Evolutionary conservation across 2,888 invertebrate species (phyloP).

Genomic region (Euproctis similis): DNA sequence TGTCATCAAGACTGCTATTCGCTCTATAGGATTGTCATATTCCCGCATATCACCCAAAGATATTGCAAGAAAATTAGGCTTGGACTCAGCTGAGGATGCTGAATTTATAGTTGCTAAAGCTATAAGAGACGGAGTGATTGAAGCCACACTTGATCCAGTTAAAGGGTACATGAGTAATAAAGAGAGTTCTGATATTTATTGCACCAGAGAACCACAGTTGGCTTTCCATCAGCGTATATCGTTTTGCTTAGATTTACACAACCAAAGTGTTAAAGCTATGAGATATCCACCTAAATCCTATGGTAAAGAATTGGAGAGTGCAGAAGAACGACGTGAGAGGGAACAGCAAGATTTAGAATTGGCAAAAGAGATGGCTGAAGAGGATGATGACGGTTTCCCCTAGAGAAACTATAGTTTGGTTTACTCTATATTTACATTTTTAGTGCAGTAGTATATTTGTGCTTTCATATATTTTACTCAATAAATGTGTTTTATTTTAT

Average conservation of each 20-base stretch:
- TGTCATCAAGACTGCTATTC: conserved; percentile 98
- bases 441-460: conserved; percentile 27
- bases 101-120: conserved; percentile 99
- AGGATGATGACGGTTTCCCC: conserved; percentile 94
- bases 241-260: conserved; percentile 98
- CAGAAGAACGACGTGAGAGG: conserved; percentile 95
- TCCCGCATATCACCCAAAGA: conserved; percentile 96
- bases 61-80: conserved; percentile 93
- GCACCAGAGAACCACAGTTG: conserved; percentile 95
- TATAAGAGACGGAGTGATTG: conserved; percentile 98
- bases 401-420: conserved; percentile 28
- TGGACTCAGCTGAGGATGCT: conserved; percentile 98
- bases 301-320: conserved; percentile 97
- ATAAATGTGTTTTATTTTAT: conserved; percentile 6
- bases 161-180: conserved; percentile 98
- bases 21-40: conserved; percentile 96
- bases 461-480: conserved; percentile 24
- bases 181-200: conserved; percentile 97
- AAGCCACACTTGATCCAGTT: conserved; percentile 96
- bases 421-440: conserved; percentile 22
- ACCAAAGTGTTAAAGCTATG: conserved; percentile 99
- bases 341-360: conserved; percentile 98
- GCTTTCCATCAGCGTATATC: conserved; percentile 98
- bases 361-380: conserved; percentile 99
- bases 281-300: conserved; percentile 99